Evolutionary conservation across 2,797 vertebrate species (phyloP).

Genomic region (Ciconia nigra): DNA sequence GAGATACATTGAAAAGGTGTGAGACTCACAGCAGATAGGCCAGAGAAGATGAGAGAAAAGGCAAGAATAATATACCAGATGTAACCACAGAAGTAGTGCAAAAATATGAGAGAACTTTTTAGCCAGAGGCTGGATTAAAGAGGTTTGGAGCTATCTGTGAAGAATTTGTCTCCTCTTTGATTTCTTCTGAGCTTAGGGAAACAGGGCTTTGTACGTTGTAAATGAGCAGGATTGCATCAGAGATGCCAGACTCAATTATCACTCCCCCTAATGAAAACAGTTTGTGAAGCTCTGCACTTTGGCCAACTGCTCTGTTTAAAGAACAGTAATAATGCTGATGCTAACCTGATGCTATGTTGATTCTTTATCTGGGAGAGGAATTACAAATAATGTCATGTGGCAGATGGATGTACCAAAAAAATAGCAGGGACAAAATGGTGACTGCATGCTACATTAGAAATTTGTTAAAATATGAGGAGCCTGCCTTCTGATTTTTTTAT

Average conservation of each 20-base stretch:
- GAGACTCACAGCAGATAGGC: not conserved
- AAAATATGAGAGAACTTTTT: not conserved
- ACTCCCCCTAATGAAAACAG: not conserved
- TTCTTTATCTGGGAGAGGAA: not conserved
- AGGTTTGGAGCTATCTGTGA: not conserved
- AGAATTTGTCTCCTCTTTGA: constrained; percentile 12
- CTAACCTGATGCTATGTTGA: not conserved
- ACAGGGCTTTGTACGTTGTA: not conserved
- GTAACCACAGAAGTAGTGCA: not conserved
- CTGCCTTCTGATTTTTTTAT: not conserved
- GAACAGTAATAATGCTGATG: not conserved
- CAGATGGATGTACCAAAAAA: not conserved
- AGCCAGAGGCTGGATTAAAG: not conserved
- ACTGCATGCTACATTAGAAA: not conserved
- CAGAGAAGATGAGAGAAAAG: not conserved
- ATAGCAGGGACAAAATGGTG: not conserved
- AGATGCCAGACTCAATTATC: not conserved
- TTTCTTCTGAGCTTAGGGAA: not conserved
- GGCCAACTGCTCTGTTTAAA: not conserved
- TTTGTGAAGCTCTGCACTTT: not conserved
- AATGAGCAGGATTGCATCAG: constrained; percentile 1
- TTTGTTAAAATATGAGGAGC: not conserved
- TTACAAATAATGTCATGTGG: not conserved
- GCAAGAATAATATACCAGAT: not conserved
- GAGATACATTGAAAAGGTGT: not conserved